Evolutionary conservation across 2,113 vertebrate genomes (phyloP), one percentile per base, ranked within the genome.

Genomic region (Phaetusa simplex): DNA sequence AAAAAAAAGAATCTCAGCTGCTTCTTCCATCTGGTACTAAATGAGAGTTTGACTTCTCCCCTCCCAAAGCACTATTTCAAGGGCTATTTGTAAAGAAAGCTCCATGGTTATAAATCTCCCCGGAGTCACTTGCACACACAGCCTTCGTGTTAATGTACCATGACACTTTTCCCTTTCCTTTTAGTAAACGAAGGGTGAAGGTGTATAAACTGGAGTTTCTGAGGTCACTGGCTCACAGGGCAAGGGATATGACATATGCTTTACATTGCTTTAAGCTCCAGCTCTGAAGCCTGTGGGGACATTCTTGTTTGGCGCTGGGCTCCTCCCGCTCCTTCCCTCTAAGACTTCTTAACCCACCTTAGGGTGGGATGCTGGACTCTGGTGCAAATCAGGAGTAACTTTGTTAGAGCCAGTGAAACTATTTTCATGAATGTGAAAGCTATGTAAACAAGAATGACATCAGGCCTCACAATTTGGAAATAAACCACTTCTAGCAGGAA

Each of bases 121-220:
- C 38, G 26, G 70, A 94, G 71, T 50, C 42, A 56, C 45, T 91
- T 16, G 2, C 53, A 78, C 0, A 0, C 36, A 74, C 7, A 73
- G 59, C 58, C 70, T 91, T 95, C 64, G 49, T 61, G 32, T 91
- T 96, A 91, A 94, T 88, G 77, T 79, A 64, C 80, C 83, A 65
- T 89, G 86, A 86, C 64, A 85, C 62, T 93, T 96, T 94, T 91
- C 59, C 85, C 32, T 96, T 96, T 77, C 36, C 82, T 95, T 91
- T 91, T 59, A 88, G 70, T 64, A 88, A 94, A 88, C 4, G 5
- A 94, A 94, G 64, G 59, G 36, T 92, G 62, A 96, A 96, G 62
- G 47, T 95, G 59, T 84, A 74, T 89, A 93, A 94, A 86, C 30
- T 26, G 4, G 43, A 87, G 77, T 83, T 96, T 61, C 85, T 81